A percentile compares a stretch with the other conserved stretches of the same genome.
Evolutionary conservation across 2,888 invertebrate genomes (phyloP).

Genomic region (Carabus problematicus): DNA sequence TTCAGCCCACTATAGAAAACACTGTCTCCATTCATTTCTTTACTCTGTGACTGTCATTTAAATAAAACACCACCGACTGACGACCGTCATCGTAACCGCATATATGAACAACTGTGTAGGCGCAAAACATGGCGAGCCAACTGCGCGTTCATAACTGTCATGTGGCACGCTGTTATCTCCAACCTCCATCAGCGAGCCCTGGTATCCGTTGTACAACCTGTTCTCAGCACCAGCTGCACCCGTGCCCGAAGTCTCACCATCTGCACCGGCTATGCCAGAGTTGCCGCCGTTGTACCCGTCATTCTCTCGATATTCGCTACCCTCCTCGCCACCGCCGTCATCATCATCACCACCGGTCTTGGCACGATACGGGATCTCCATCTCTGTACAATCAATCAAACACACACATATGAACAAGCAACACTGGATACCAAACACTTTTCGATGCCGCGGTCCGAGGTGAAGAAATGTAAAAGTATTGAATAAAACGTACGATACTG

Average conservation of each 20-base stretch:
- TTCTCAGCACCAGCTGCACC: constrained; percentile 52
- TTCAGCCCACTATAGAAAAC: neutral
- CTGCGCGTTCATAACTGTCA: constrained; percentile 41
- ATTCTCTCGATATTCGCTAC: too few species aligned
- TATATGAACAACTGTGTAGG: neutral
- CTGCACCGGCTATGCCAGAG: constrained; percentile 40
- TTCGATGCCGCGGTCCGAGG: too few species aligned
- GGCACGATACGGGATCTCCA: constrained; percentile 66
- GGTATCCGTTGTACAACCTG: constrained; percentile 64
- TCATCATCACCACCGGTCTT: constrained; percentile 61
- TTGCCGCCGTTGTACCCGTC: constrained; percentile 53
- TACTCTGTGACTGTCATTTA: neutral
- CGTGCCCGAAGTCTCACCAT: constrained; percentile 47
- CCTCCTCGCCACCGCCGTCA: constrained; percentile 49
- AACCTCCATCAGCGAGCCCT: constrained; percentile 71
- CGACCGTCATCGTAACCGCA: constrained; percentile 9
- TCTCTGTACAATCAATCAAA: constrained; percentile 59
- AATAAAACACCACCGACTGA: constrained; percentile 7
- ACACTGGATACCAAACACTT: too few species aligned
- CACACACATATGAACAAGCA: neutral
- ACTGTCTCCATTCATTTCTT: constrained; percentile 1
- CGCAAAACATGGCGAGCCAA: constrained; percentile 26
- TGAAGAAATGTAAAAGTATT: too few species aligned
- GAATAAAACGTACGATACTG: too few species aligned
- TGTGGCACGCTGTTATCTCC: constrained; percentile 55